Conservation (phyloP, 2,113 vertebrate species). For the Macroglossus sobrinus region DNA sequence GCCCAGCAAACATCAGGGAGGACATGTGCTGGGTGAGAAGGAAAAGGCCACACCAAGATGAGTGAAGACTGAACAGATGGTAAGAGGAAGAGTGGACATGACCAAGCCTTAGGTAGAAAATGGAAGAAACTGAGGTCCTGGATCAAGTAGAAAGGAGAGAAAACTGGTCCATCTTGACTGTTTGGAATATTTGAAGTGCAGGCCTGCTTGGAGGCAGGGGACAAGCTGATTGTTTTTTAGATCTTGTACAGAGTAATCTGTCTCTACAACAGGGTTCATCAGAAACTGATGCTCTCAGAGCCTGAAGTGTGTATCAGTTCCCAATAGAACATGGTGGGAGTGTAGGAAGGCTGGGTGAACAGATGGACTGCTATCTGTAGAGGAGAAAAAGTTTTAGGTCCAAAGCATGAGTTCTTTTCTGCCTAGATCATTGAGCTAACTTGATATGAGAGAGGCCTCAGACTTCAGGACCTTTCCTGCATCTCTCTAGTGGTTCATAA, state of each 20-base stretch:
- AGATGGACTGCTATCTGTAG: too few species aligned
- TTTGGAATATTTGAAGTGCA: background rate
- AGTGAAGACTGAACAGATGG: accelerated
- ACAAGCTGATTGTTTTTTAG: background rate
- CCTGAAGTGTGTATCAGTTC: accelerated
- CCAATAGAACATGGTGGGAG: background rate
- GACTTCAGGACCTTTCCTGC: background rate
- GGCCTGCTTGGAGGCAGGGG: background rate
- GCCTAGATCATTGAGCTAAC: background rate
- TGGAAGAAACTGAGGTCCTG: background rate
- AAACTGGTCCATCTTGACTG: background rate
- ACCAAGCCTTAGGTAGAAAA: background rate
- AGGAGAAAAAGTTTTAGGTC: background rate
- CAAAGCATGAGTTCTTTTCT: background rate
- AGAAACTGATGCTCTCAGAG: background rate
- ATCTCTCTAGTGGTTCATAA: background rate
- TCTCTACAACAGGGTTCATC: background rate
- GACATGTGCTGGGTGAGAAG: background rate
- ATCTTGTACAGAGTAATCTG: background rate
- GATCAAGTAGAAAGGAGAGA: background rate
- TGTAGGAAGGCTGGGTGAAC: background rate
- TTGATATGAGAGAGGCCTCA: background rate
- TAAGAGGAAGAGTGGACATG: background rate
- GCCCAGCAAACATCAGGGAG: background rate
- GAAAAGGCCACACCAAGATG: background rate